Percentiles rank a stretch among this genome's conserved stretches.
phyloP scores from a whole-genome alignment of 2,888 invertebrate species.

The Meteorus cinctellus region DNA sequence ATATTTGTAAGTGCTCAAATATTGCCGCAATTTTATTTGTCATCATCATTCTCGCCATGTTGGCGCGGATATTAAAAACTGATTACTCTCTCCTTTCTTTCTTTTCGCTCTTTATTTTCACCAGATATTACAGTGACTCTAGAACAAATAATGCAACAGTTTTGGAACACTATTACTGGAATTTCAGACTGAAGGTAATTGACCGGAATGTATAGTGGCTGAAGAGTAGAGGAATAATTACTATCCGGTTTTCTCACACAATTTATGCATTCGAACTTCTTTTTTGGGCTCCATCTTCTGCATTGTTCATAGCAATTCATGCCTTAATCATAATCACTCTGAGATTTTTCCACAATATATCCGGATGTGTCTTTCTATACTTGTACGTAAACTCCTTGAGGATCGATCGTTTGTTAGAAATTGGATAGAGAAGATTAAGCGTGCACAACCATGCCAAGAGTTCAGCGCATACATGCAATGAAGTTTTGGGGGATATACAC shows the following conservation, averaged over 20 bases:
- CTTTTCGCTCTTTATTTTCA: not conserved
- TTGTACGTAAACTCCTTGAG: conserved; percentile 33
- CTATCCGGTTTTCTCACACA: conserved; percentile 26
- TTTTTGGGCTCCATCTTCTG: not conserved
- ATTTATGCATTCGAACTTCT: not conserved
- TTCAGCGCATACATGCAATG: conserved; percentile 24
- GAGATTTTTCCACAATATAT: conserved; percentile 5
- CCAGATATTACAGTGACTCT: not conserved
- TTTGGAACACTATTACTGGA: not conserved
- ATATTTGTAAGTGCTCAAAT: not conserved
- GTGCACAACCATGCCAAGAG: conserved; percentile 32
- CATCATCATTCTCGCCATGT: not conserved
- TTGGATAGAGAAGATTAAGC: conserved; percentile 40
- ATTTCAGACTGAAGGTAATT: conserved; percentile 38
- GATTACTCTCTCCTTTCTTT: not conserved
- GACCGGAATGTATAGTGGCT: conserved; percentile 25
- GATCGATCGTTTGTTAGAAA: conserved; percentile 43
- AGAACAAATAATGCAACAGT: conserved; percentile 9
- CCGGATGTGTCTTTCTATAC: conserved; percentile 28
- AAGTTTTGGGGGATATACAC: conserved; percentile 24
- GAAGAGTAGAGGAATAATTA: conserved; percentile 34
- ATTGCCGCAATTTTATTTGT: not conserved
- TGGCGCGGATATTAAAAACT: not conserved
- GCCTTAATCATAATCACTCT: not conserved
- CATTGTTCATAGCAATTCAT: not conserved